phyloP scores from a whole-genome alignment of 2,113 vertebrate genomes.

The Marcusenius ussheri region DNA sequence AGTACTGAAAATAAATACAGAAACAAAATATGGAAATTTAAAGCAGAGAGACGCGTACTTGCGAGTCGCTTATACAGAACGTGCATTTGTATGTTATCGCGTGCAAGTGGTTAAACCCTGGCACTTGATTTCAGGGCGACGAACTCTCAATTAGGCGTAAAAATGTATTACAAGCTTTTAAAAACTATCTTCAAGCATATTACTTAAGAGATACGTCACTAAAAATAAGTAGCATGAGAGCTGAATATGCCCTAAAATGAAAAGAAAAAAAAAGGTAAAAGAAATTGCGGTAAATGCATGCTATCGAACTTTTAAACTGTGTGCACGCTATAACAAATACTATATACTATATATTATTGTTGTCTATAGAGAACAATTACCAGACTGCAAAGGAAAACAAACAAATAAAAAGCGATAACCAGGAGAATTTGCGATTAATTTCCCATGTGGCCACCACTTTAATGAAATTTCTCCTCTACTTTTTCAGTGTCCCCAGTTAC shows the following conservation, averaged over 20 bases:
- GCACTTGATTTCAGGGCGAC: neutral
- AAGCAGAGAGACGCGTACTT: neutral
- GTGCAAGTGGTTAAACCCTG: neutral
- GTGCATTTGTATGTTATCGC: neutral
- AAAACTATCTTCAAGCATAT: neutral
- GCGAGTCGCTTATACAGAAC: neutral
- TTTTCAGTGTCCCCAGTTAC: neutral
- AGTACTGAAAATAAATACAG: neutral
- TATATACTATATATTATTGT: neutral
- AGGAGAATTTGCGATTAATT: neutral
- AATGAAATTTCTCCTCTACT: neutral
- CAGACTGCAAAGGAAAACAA: neutral
- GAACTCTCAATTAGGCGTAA: neutral
- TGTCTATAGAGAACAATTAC: neutral
- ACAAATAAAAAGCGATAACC: neutral
- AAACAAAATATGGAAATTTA: neutral
- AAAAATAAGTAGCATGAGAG: neutral
- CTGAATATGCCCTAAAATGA: neutral
- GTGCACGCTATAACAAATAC: neutral
- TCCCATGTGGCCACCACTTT: neutral
- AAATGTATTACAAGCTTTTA: neutral
- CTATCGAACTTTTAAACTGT: neutral
- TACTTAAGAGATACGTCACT: neutral
- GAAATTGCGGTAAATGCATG: neutral
- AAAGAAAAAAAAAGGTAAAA: neutral